Percentiles rank a stretch among this genome's conserved stretches.
Evolutionary conservation across 2,888 invertebrate species (phyloP).

Genomic region (Mellilla xanthometata): DNA sequence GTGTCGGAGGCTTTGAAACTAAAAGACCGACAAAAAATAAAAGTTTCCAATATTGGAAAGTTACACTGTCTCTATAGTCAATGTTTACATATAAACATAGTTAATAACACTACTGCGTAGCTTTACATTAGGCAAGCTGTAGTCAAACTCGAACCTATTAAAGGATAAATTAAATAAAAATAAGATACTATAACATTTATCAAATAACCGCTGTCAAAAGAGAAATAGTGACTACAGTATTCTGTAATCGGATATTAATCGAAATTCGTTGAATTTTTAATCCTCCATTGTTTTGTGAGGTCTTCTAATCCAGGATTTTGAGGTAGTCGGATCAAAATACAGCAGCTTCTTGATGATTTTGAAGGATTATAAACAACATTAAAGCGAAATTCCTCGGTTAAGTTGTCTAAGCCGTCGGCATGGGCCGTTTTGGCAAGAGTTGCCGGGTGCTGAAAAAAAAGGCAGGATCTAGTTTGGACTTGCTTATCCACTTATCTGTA

Average conservation of each 20-base stretch:
- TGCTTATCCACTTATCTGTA: background rate
- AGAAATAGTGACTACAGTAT: slow-evolving; percentile 2
- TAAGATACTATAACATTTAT: no score
- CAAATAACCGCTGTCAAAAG: background rate
- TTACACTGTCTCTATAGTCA: no score
- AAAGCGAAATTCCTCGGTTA: background rate
- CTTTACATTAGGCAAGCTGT: no score
- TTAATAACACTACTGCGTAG: no score
- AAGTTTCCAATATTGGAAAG: no score
- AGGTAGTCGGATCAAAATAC: slow-evolving; percentile 8
- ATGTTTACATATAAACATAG: no score
- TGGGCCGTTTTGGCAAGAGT: background rate
- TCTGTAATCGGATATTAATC: slow-evolving; percentile 20
- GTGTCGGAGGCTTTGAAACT: no score
- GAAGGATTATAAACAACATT: slow-evolving; percentile 1
- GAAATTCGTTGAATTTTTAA: slow-evolving; percentile 25
- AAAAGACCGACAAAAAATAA: no score
- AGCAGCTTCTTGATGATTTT: slow-evolving; percentile 1
- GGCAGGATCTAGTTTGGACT: background rate
- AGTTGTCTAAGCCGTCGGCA: background rate
- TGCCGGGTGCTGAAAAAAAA: background rate
- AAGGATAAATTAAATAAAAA: no score
- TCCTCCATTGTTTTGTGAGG: slow-evolving; percentile 23
- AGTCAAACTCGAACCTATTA: no score
- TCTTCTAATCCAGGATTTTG: slow-evolving; percentile 22